Base-by-base conservation (phyloP, 2,113 vertebrate genomes). In the Numenius arquata region DNA sequence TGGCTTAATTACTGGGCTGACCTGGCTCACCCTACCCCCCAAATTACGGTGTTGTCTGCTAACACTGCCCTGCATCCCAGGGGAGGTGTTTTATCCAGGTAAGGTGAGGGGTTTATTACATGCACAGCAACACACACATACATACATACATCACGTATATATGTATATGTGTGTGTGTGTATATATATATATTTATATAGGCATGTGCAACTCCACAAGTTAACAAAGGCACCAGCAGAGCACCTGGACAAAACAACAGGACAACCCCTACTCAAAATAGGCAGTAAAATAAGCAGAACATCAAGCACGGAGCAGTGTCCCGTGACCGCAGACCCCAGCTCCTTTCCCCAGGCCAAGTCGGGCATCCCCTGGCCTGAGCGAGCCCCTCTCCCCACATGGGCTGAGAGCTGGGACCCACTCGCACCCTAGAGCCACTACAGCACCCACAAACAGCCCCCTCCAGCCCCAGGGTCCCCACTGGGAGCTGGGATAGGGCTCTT, bases 401-500 rank as follows among this genome's bases (percentile, higher is more conserved):
- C 71, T 71, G 36, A 45, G 32, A 88, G 9, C 27, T 29, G 66
- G 66, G 70, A 75, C 17, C 58, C 6, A 1, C 43, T 88, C 0
- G 0, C 18, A 56, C 12, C 29, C 36, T 67, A 56, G 75, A 73
- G 48, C 56, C n/a, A 9, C 27, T 9, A 47, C 58, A 63, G 89
- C 15, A 38, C 9, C 30, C 17, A 1, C 86, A 43, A 66, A 80
- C 8, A 12, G 58, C 76, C 36, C 45, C 47, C 67, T 77, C 76
- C 23, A 2, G 76, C 17, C 14, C 20, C 7, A 1, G 15, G 5
- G 29, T 53, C 13, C 48, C 40, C 65, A 23, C 23, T 6, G 18
- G 32, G 59, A 96, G 50, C 70, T 53, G 56, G 53, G 20, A 53
- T 4, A 8, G 32, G 72, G 75, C 72, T 92, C 93, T 97, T 99